Percentiles rank a stretch among this genome's conserved stretches.
These are phyloP conservation scores for Coleophora deauratella DNA, from an alignment of 2,888 invertebrate genomes.

Conservation along the genomic window DNA sequence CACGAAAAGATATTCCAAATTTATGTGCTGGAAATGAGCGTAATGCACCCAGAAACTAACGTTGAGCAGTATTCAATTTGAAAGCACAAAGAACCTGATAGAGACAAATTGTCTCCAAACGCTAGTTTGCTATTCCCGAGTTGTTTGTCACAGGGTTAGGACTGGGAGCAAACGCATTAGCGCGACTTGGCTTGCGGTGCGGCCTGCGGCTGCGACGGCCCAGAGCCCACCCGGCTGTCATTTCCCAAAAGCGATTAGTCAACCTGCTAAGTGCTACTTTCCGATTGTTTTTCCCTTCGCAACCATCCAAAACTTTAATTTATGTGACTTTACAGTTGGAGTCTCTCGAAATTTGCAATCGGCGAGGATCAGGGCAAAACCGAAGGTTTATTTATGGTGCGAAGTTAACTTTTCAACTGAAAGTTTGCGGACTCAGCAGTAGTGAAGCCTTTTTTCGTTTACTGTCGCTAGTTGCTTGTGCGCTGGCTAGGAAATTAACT, in stretches of 20 bases:
- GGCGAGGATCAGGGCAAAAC: slow-evolving; percentile 61
- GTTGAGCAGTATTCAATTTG: slow-evolving; percentile 1
- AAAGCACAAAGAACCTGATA: slow-evolving; percentile 6
- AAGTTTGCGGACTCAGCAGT: slow-evolving; percentile 60
- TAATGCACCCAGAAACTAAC: not conserved
- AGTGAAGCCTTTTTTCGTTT: slow-evolving; percentile 52
- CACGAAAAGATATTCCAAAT: no score
- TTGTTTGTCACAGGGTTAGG: slow-evolving; percentile 35
- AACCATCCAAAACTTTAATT: slow-evolving; percentile 63
- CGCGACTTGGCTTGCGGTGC: slow-evolving; percentile 41
- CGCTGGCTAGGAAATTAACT: slow-evolving; percentile 40
- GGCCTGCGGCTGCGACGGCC: slow-evolving; percentile 16
- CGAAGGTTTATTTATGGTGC: slow-evolving; percentile 71
- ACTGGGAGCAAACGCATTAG: slow-evolving; percentile 34
- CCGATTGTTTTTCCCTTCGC: slow-evolving; percentile 67
- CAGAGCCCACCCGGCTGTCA: slow-evolving; percentile 43
- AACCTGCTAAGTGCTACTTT: slow-evolving; percentile 69
- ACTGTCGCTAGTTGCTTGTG: slow-evolving; percentile 4
- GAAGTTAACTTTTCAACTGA: slow-evolving; percentile 60
- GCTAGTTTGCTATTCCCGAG: slow-evolving; percentile 32
- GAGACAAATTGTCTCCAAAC: slow-evolving; percentile 16
- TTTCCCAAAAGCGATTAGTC: slow-evolving; percentile 64
- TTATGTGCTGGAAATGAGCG: no score
- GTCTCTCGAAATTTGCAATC: slow-evolving; percentile 66
- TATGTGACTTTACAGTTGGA: slow-evolving; percentile 70